Evolutionary conservation across 2,113 vertebrate genomes (phyloP), one percentile per base, ranked within the genome.

Genomic region (Triplophysa siluroides): DNA sequence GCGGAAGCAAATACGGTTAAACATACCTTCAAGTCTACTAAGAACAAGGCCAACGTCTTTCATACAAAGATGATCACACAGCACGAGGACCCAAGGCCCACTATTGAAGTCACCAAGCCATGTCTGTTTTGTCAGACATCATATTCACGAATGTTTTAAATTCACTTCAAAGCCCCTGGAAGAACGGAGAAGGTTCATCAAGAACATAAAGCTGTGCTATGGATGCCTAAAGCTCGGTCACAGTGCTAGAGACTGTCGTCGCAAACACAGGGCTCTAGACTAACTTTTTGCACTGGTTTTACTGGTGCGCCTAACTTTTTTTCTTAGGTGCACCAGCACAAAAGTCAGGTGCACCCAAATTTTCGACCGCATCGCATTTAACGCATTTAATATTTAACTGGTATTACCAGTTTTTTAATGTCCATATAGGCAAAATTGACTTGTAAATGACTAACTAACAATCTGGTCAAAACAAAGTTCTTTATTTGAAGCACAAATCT

Each of bases 161-260:
- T 78, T 69, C 21, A 16, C 56, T 23, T 7, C 21, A 18, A 62
- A 24, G 16, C 61, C 29, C 50, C 52, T 71, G 14, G 67, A 71
- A 7, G 54, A 58, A 16, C 67, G 21, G 47, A 24, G 26, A 16
- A 9, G 56, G 23, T 78, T 54, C 45, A 69, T 70, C 11, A 79
- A 71, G 8, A 29, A 69, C 1, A 29, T n/a, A 0, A 43, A 81
- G 23, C 19, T 47, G 41, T 81, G 33, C 19, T 70, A 65, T 0
- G 1, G 63, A 38, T 38, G 33, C n/a, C 41, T 65, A 33, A 65
- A 16, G 5, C 63, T 12, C 7, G 67, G 65, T 6, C 75, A 82
- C n/a, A 74, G 60, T 33, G 76, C 19, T 50, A 69, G 63, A 65
- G 74, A 78, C 60, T 41, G 23, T 29, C 4, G 19, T 23, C 58